Base-by-base conservation (phyloP, 2,888 invertebrate species). In the Mystacides longicornis region DNA sequence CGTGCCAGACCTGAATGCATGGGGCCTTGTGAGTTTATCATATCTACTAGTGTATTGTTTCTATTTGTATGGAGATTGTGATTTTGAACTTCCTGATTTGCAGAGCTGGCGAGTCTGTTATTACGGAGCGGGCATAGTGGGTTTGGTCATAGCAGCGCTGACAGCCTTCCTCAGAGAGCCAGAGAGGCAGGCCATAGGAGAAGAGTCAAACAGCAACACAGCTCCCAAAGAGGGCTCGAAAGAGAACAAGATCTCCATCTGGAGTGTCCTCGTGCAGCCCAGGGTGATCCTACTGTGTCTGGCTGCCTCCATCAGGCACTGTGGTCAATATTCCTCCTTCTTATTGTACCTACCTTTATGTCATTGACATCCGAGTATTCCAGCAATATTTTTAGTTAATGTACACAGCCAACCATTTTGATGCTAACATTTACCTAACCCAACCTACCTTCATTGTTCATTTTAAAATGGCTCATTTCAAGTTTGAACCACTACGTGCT, bases 261-360 rank as follows among this genome's bases (percentile, higher is more conserved):
- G 89, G 89, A 83, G 82, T 63, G 86, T 90, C 1, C 80, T 92
- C 57, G 71, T 81, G 0, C 88, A 87, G 66, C 92, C 92, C 1
- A 80, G 90, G 55, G 80, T 93, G 62, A 74, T 92, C 27, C 78
- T 92, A 68, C 74, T 93, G 53, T 89, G 89, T 68, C 69, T 92
- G 1, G 92, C 91, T n/a, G 92, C 92, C 18, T 90, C 91, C 42
- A 86, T 93, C 63, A 82, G 92, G 63, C 92, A 93, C 73, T 89
- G 89, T 63, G 92, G 87, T 86, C 65, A 72, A 23, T 23, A 23
- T 48, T n/a, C n/a, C n/a, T n/a, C n/a, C n/a, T n/a, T n/a, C n/a
- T n/a, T n/a, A n/a, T n/a, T n/a, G n/a, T n/a, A n/a, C n/a, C n/a
- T n/a, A n/a, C n/a, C n/a, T n/a, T n/a, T n/a, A n/a, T n/a, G n/a